Conservation (phyloP, 2,888 invertebrate species). For the Sinohyriopsis cumingii region DNA sequence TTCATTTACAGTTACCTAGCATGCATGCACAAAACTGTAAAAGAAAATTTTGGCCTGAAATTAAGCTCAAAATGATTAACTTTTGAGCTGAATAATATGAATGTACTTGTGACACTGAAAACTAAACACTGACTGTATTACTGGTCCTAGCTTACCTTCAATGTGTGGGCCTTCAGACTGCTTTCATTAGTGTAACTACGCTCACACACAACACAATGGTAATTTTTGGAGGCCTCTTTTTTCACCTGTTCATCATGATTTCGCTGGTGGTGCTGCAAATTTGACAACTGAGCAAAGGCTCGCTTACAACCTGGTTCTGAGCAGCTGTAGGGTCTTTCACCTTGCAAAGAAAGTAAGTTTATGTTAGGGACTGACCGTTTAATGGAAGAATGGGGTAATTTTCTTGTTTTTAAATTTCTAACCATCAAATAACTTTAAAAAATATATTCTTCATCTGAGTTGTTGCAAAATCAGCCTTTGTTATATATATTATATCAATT, state of each 20-base stretch:
- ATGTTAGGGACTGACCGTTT: neutral
- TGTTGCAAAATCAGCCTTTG: neutral
- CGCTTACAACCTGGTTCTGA: slow-evolving; percentile 93
- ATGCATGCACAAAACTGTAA: too few species aligned
- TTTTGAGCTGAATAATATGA: too few species aligned
- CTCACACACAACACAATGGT: slow-evolving; percentile 96
- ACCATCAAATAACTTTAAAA: neutral
- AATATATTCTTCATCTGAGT: neutral
- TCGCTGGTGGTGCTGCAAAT: slow-evolving; percentile 94
- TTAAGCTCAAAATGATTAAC: too few species aligned
- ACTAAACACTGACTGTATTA: neutral
- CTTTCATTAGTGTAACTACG: slow-evolving; percentile 97
- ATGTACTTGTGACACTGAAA: too few species aligned
- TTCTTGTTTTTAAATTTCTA: neutral
- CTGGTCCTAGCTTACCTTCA: slow-evolving; percentile 83
- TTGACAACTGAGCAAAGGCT: slow-evolving; percentile 96
- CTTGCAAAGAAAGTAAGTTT: slow-evolving; percentile 75
- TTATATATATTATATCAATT: too few species aligned
- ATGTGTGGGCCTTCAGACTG: slow-evolving; percentile 94
- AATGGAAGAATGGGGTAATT: too few species aligned
- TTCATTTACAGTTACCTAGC: too few species aligned
- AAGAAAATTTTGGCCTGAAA: too few species aligned
- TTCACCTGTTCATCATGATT: slow-evolving; percentile 97
- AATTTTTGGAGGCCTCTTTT: slow-evolving; percentile 82
- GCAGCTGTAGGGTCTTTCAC: slow-evolving; percentile 97